Percentiles rank a stretch among this genome's conserved stretches.
These are phyloP conservation scores for Platycercus adscitus DNA, from an alignment of 2,113 vertebrate genomes.

Conservation along the genomic window DNA sequence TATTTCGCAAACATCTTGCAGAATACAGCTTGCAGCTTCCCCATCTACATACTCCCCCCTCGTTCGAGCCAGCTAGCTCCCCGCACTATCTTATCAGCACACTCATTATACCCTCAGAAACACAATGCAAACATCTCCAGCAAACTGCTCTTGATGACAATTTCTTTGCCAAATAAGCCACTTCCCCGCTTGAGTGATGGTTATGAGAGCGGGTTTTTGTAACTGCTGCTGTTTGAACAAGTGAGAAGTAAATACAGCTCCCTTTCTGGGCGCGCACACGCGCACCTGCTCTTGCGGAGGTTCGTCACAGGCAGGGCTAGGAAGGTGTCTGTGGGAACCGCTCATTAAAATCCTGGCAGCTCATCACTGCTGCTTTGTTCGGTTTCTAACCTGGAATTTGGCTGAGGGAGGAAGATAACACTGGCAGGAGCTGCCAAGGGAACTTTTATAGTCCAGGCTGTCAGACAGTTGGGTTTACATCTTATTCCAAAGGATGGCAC, in stretches of 20 bases:
- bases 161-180: constrained; percentile 25
- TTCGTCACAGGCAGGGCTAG: background rate
- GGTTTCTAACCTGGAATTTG: background rate
- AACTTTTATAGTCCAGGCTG: background rate
- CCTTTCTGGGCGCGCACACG: background rate
- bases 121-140: constrained; percentile 53
- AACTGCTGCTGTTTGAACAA: constrained; percentile 55
- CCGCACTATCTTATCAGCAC: constrained; percentile 41
- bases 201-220: background rate
- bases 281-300: background rate
- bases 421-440: constrained; percentile 1
- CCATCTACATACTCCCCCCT: background rate
- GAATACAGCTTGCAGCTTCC: background rate
- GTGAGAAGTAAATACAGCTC: background rate
- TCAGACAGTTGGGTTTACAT: background rate
- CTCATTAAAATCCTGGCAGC: constrained; percentile 55
- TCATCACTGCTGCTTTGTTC: background rate
- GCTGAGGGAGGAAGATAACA: constrained; percentile 13
- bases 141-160: background rate
- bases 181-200: constrained; percentile 13
- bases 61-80: background rate
- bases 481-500: background rate
- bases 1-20: background rate
- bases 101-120: background rate
- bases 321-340: constrained; percentile 10